Evolutionary conservation across 2,888 invertebrate genomes (phyloP), one percentile per base, ranked within the genome.

Genomic region (Lamellibrachia satsuma): DNA sequence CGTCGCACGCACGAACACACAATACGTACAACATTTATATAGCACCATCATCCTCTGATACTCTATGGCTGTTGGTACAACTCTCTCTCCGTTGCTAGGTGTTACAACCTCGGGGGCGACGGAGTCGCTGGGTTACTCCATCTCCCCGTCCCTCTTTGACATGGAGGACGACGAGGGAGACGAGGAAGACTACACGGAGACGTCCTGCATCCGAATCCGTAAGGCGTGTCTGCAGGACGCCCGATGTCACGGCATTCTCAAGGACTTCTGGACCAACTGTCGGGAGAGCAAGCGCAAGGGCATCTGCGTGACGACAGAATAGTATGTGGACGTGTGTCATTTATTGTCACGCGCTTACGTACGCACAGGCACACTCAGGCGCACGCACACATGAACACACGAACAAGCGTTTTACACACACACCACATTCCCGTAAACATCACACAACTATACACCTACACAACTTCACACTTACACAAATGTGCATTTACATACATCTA

Each of bases 201-300:
- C 55, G 52, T 93, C 93, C 27, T 93, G 93, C 57, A 93, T 93
- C 90, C 92, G 93, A 7, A 91, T 93, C 2, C 52, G 93, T 15
- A 92, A 93, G 90, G 90, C 60, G 52, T 93, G 93, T 60, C 92
- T 93, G 27, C 90, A 92, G 91, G 92, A 93, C 51, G 4, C 39
- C 11, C 52, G 91, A 1, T 93, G 93, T 91, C 90, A 90, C 15
- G 57, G 60, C 52, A 27, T 60, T n/a, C 52, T 93, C 90, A 90
- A 75, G 55, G 52, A 57, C 22, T 93, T 92, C 92, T 52, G 93
- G 39, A 52, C 52, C 7, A 27, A 52, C 22, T 93, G 93, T 90
- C 90, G 75, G 52, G 93, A 93, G 92, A 93, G 93, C 91, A 93
- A 93, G 92, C 90, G 91, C 27, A 93, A 52, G 39, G 91, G 91